Evolutionary conservation across 2,888 invertebrate species (phyloP).

Genomic region (Adineta ricciae): DNA sequence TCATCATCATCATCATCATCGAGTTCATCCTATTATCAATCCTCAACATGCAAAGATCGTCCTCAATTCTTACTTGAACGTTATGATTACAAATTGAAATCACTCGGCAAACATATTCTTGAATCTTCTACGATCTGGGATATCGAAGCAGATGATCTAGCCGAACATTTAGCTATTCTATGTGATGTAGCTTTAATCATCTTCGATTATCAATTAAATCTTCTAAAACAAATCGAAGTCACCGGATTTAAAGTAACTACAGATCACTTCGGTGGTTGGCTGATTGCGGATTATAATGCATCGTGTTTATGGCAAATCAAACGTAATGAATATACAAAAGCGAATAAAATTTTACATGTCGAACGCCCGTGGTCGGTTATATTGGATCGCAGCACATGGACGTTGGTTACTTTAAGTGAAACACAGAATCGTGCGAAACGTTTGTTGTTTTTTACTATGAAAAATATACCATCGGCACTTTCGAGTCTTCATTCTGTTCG

Average conservation of each 20-base stretch:
- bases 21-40: neutral
- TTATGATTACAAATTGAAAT: constrained; percentile 21
- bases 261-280: constrained; percentile 14
- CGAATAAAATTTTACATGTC: constrained; percentile 21
- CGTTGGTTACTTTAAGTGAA: constrained; percentile 13
- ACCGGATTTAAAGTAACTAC: constrained; percentile 4
- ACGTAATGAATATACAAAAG: neutral
- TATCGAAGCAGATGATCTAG: neutral
- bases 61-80: constrained; percentile 17
- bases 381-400: neutral
- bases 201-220: constrained; percentile 13
- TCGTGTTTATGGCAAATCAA: constrained; percentile 14
- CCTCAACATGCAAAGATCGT: neutral
- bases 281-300: constrained; percentile 11
- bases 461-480: neutral
- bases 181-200: constrained; percentile 21
- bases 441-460: constrained; percentile 19
- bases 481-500: neutral
- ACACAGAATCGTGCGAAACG: constrained; percentile 21
- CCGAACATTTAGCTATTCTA: neutral
- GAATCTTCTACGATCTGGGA: constrained; percentile 13
- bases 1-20: neutral
- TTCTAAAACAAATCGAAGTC: constrained; percentile 15
- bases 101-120: neutral
- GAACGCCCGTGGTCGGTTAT: constrained; percentile 14